Conservation (phyloP, 2,797 vertebrate genomes). For the Brotogeris chrysoptera region DNA sequence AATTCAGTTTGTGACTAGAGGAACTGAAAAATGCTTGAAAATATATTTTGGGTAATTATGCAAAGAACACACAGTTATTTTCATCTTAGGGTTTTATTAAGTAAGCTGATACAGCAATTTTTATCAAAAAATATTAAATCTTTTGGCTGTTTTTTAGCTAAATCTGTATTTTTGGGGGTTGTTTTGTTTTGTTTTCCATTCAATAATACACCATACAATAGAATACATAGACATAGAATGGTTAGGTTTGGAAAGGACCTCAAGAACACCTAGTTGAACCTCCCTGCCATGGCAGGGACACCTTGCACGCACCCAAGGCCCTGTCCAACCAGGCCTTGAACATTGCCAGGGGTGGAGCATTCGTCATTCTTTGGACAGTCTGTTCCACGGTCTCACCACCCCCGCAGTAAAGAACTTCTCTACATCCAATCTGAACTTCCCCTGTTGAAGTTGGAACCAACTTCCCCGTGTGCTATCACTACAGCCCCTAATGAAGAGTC, state of each 20-base stretch:
- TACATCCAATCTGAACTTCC: background rate
- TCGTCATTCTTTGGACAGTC: background rate
- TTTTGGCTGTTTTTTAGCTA: rapidly evolving
- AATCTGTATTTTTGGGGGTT: background rate
- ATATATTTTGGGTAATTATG: background rate
- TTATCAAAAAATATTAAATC: background rate
- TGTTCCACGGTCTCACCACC: background rate
- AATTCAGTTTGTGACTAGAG: background rate
- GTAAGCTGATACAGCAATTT: background rate
- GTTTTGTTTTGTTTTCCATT: rapidly evolving
- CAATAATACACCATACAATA: background rate
- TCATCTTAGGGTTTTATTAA: background rate
- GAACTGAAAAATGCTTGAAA: background rate
- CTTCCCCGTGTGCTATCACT: background rate
- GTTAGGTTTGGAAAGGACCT: background rate
- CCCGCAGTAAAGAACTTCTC: background rate
- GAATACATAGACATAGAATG: background rate
- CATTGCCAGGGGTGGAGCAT: background rate
- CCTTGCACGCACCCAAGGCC: background rate
- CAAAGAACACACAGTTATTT: background rate
- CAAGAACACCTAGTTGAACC: background rate
- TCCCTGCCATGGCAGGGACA: background rate
- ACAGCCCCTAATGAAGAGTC: background rate
- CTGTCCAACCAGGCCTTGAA: background rate
- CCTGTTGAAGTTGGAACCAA: background rate